These are phyloP conservation scores for Pseudocheirus occidentalis DNA, from an alignment of 2,797 vertebrate genomes.

Conservation along the genomic window DNA sequence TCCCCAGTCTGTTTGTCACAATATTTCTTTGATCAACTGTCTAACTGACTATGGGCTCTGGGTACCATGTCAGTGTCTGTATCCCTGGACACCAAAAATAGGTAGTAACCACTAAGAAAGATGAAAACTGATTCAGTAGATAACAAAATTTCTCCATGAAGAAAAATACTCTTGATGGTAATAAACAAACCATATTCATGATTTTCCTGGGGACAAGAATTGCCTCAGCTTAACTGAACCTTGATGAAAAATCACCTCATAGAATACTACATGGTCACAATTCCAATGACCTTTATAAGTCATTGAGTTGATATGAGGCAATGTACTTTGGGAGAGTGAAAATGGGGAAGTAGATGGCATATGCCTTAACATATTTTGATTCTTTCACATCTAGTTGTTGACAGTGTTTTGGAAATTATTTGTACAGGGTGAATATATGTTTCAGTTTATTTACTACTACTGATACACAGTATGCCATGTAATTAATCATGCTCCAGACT, in stretches of 20 bases:
- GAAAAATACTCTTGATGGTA: background rate
- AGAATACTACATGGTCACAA: background rate
- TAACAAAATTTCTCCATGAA: background rate
- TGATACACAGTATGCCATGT: constrained; percentile 22
- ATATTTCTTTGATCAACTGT: background rate
- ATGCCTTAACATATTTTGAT: constrained; percentile 40
- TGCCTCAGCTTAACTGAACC: background rate
- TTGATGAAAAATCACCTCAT: background rate
- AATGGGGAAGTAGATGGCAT: constrained; percentile 31
- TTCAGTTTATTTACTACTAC: constrained; percentile 67
- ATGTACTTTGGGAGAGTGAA: constrained; percentile 40
- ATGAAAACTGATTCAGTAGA: background rate
- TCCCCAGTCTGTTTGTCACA: background rate
- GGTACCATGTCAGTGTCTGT: background rate
- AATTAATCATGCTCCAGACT: constrained; percentile 71
- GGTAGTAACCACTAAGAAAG: background rate
- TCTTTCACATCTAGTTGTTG: constrained; percentile 15
- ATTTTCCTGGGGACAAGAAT: background rate
- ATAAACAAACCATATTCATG: background rate
- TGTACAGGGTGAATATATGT: constrained; percentile 51
- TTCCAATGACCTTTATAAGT: constrained; percentile 47
- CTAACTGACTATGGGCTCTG: background rate
- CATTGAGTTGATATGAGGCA: background rate
- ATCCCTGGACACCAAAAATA: background rate
- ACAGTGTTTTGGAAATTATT: constrained; percentile 58